Evolutionary conservation across 2,888 invertebrate genomes (phyloP).

Genomic region (Pinctada fucata): DNA sequence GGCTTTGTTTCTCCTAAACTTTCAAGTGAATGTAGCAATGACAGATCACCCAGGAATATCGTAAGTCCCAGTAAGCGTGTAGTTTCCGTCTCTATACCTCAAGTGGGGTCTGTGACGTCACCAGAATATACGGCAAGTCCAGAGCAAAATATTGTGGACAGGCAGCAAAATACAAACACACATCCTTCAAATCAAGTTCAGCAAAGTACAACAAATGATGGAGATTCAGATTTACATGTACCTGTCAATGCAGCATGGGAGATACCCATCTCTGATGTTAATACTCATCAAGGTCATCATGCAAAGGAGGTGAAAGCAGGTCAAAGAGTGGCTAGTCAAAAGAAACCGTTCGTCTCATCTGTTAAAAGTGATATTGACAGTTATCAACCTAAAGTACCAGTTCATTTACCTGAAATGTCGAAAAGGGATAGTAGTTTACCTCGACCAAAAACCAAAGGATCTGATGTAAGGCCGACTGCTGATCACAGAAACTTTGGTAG

Average conservation of each 20-base stretch:
- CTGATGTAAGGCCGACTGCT: constrained; percentile 6
- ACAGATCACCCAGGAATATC: constrained; percentile 15
- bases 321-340: constrained; percentile 1
- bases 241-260: constrained; percentile 26
- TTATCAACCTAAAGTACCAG: constrained; percentile 12
- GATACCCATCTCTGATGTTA: constrained; percentile 19
- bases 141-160: neutral
- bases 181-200: neutral
- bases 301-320: constrained; percentile 1
- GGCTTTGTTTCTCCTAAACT: neutral
- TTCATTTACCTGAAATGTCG: neutral
- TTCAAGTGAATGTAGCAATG: neutral
- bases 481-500: neutral
- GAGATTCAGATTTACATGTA: neutral
- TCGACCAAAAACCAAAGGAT: constrained; percentile 20
- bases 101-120: neutral
- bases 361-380: constrained; percentile 12
- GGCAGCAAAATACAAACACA: neutral
- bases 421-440: constrained; percentile 16
- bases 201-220: neutral
- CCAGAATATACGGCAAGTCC: neutral
- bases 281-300: constrained; percentile 10
- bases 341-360: constrained; percentile 27
- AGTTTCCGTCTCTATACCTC: constrained; percentile 35
- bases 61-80: constrained; percentile 15